phyloP scores from a whole-genome alignment of 2,888 invertebrate genomes.

The Drosophila mimica region DNA sequence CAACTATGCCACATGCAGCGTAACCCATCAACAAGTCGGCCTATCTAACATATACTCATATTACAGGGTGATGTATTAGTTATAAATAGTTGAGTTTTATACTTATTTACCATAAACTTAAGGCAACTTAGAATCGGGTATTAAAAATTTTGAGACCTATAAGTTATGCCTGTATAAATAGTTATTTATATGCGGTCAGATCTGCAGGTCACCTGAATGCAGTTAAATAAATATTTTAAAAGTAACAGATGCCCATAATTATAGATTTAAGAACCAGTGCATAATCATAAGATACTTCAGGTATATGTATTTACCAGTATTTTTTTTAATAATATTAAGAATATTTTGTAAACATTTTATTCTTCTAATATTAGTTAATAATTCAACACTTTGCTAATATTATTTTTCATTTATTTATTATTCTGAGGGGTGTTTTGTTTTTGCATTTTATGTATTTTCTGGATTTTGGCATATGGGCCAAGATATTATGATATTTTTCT shows the following conservation, averaged over 20 bases:
- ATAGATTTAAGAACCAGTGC: neutral
- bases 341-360: rapidly evolving
- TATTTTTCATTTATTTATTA: neutral
- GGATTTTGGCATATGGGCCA: neutral
- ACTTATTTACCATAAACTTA: too few species aligned
- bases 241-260: too few species aligned
- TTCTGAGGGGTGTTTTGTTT: neutral
- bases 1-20: conserved; percentile 63
- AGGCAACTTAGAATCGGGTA: neutral
- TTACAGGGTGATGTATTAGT: neutral
- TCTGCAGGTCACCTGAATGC: too few species aligned
- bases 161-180: too few species aligned
- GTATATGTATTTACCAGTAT: neutral
- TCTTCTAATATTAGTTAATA: neutral
- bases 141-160: rapidly evolving
- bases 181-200: too few species aligned
- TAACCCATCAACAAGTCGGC: conserved; percentile 21
- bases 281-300: neutral
- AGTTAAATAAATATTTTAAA: too few species aligned
- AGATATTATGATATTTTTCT: neutral
- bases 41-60: neutral
- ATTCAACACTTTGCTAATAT: neutral
- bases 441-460: neutral
- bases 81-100: neutral
- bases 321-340: neutral